Evolutionary conservation across 2,797 vertebrate genomes (phyloP), one percentile per base, ranked within the genome.

Genomic region (Phoxinus dragarum): DNA sequence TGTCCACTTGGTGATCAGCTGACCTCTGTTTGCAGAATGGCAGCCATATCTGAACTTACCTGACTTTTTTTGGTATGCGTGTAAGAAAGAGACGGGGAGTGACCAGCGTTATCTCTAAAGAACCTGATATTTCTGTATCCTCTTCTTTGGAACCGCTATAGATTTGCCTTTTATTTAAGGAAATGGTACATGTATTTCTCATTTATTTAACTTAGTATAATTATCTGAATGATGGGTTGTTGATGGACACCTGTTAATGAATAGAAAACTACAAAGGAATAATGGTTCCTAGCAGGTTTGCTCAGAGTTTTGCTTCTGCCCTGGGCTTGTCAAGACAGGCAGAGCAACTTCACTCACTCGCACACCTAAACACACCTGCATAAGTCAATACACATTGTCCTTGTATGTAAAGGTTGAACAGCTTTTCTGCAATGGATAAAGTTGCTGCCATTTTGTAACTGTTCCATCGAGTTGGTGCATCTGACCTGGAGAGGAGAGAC

Each of bases 261-360:
- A 49, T 80, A 40, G 67, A 71, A 85, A 80, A 16, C 76, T 84
- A 61, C 66, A 69, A 84, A 77, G 64, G 67, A 59, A 56, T 67
- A 42, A 76, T 69, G 72, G 40, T 52, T 83, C 68, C 68, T 64
- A 47, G 77, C 71, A 75, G 77, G 49, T 84, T 79, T 78, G 40
- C 67, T 36, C 42, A 71, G 56, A 71, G 84, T 78, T 78, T 71
- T 88, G 81, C 75, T 80, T 90, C 47, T 88, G 88, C 78, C 52
- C 54, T 77, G 84, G 80, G 86, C 92, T 89, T 92, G 90, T 92
- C 93, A 75, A 52, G 89, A 90, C 90, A 91, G 88, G 90, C 88
- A 81, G 86, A 78, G 38, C 82, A 72, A 49, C 78, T 75, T 61
- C 89, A 67, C 68, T 64, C 81, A 86, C 85, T 64, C 31, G 2